Conservation (phyloP, 2,888 invertebrate genomes). For the Anthophora plumipes region DNA sequence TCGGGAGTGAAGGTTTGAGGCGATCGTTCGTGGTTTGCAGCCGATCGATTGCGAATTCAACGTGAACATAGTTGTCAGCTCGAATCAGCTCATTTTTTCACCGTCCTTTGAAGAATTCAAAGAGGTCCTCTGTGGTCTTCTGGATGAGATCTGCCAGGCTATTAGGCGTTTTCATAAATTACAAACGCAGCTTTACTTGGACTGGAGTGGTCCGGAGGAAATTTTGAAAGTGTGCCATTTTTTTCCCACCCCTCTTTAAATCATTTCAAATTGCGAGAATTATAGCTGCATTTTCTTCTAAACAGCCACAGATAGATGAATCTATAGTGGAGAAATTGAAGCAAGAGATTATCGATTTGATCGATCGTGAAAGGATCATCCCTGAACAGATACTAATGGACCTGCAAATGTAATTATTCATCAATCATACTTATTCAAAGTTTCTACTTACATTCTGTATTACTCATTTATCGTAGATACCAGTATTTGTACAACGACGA, state of each 20-base stretch:
- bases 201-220: conserved; percentile 69
- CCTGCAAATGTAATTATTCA: conserved; percentile 83
- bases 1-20: background rate
- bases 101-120: conserved; percentile 92
- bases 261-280: background rate
- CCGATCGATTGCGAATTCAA: conserved; percentile 86
- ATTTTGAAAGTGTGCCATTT: conserved; percentile 73
- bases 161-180: conserved; percentile 91
- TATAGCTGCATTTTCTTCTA: background rate
- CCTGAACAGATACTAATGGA: conserved; percentile 90
- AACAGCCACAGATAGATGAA: conserved; percentile 86
- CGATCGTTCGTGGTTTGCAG: conserved; percentile 38
- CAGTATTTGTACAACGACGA: conserved; percentile 75
- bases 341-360: conserved; percentile 87
- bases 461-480: conserved; percentile 68
- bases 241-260: no score
- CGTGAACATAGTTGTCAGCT: conserved; percentile 87
- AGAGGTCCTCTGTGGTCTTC: conserved; percentile 89
- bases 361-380: conserved; percentile 90
- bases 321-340: conserved; percentile 89
- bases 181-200: conserved; percentile 90
- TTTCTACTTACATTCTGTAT: no score
- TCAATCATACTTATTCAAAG: background rate
- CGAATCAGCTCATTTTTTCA: conserved; percentile 89
- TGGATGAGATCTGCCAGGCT: conserved; percentile 91